phyloP scores from a whole-genome alignment of 2,797 vertebrate species.

The Melanotaenia parkinsoni region DNA sequence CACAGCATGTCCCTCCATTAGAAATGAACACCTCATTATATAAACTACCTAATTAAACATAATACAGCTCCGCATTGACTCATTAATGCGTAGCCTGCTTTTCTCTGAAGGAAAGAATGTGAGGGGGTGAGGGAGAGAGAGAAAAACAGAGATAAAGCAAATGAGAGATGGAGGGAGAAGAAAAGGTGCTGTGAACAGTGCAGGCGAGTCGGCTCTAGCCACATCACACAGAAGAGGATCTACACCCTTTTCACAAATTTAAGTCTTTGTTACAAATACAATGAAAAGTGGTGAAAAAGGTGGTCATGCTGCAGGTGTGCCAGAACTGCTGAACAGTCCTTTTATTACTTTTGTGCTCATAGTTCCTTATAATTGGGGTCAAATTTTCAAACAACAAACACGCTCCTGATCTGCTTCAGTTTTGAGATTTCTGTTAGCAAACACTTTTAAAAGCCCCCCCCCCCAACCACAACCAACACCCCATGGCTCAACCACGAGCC shows the following conservation, averaged over 20 bases:
- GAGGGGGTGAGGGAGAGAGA: conserved; percentile 21
- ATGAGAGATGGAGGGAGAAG: conserved; percentile 66
- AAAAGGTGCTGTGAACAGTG: conserved; percentile 82
- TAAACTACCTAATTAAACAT: conserved; percentile 99
- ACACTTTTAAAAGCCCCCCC: conserved; percentile 49
- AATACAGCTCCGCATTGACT: conserved; percentile 95
- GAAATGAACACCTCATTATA: conserved; percentile 99
- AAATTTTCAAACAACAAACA: neutral
- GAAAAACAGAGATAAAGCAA: conserved; percentile 50
- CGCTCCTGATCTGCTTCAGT: conserved; percentile 3
- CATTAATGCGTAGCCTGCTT: conserved; percentile 94
- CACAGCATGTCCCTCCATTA: conserved; percentile 98
- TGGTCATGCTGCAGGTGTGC: conserved; percentile 39
- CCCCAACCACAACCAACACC: neutral
- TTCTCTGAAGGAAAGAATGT: conserved; percentile 81
- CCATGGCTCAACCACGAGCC: conserved; percentile 55
- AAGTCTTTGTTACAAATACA: conserved; percentile 54
- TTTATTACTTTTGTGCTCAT: conserved; percentile 16
- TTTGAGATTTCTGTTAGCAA: neutral
- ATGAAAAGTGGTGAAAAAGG: conserved; percentile 48
- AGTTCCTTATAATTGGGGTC: conserved; percentile 14
- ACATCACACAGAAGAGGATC: conserved; percentile 34
- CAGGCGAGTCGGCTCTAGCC: conserved; percentile 65
- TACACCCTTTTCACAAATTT: conserved; percentile 46
- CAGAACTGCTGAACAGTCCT: conserved; percentile 34